A percentile compares a stretch with the other conserved stretches of the same genome.
Conservation (phyloP, 2,797 vertebrate genomes). For the Cygnus olor region DNA sequence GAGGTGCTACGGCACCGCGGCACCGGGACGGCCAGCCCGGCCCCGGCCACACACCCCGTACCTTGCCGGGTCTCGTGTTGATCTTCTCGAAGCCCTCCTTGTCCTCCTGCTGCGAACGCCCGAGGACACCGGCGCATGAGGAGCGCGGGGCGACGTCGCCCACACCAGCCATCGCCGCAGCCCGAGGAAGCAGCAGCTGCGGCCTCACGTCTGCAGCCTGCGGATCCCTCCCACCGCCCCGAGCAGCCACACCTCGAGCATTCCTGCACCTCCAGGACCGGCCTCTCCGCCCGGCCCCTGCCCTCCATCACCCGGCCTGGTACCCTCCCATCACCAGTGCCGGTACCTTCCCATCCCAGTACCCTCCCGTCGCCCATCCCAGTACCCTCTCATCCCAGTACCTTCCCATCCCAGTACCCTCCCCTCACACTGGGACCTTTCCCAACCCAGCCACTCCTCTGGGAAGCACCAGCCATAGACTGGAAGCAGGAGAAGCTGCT, state of each 20-base stretch:
- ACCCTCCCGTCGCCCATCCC: neutral
- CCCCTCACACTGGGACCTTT: neutral
- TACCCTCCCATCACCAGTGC: neutral
- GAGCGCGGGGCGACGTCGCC: rapidly evolving
- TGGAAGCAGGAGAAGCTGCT: neutral
- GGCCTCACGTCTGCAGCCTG: neutral
- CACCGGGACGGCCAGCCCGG: rapidly evolving
- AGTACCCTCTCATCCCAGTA: rapidly evolving
- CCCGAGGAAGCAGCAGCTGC: neutral
- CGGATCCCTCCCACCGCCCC: constrained; percentile 14
- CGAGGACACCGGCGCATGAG: neutral
- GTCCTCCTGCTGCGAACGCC: constrained; percentile 79
- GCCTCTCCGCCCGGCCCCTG: constrained; percentile 35
- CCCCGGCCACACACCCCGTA: constrained; percentile 42
- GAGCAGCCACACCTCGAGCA: constrained; percentile 25
- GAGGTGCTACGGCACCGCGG: neutral
- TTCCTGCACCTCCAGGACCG: neutral
- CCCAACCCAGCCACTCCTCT: neutral
- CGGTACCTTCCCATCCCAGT: neutral
- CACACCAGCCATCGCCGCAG: neutral
- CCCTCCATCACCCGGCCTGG: neutral
- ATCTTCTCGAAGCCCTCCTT: constrained; percentile 86
- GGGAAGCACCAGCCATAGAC: neutral
- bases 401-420: neutral
- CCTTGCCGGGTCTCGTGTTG: constrained; percentile 94